Evolutionary conservation across 2,797 vertebrate species (phyloP).

Genomic region (Varecia variegata): DNA sequence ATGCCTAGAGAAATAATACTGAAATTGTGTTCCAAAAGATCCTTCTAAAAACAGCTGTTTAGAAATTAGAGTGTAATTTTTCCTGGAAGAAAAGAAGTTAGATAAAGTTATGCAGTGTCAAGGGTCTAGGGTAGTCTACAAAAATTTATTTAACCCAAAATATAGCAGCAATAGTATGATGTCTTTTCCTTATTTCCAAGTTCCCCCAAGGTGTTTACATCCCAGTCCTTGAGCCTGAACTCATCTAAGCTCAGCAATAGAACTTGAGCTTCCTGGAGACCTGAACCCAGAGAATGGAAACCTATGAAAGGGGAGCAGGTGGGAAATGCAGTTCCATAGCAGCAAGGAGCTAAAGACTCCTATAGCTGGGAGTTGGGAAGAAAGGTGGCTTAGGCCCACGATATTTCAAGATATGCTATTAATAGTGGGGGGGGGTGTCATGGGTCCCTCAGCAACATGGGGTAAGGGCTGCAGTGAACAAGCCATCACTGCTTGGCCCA

Average conservation of each 20-base stretch:
- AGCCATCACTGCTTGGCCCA: neutral
- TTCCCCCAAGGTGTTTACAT: neutral
- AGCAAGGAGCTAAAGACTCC: neutral
- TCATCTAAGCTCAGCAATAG: neutral
- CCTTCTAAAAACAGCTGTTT: constrained; percentile 33
- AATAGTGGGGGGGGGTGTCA: neutral
- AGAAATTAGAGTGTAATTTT: neutral
- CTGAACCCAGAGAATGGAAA: neutral
- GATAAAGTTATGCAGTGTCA: neutral
- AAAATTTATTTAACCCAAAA: neutral
- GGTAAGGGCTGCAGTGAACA: neutral
- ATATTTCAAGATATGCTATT: neutral
- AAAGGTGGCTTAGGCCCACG: neutral
- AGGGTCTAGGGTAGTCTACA: neutral
- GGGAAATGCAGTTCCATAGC: neutral
- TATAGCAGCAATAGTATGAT: neutral
- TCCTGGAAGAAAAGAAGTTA: neutral
- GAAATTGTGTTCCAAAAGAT: neutral
- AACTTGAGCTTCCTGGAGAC: neutral
- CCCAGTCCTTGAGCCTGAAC: neutral
- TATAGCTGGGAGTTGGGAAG: neutral
- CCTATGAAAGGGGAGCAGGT: neutral
- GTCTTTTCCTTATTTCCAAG: neutral
- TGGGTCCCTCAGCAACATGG: neutral
- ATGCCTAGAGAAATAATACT: neutral